These are phyloP conservation scores for Ammodytes dubius DNA, from an alignment of 2,113 vertebrate species.

Conservation along the genomic window DNA sequence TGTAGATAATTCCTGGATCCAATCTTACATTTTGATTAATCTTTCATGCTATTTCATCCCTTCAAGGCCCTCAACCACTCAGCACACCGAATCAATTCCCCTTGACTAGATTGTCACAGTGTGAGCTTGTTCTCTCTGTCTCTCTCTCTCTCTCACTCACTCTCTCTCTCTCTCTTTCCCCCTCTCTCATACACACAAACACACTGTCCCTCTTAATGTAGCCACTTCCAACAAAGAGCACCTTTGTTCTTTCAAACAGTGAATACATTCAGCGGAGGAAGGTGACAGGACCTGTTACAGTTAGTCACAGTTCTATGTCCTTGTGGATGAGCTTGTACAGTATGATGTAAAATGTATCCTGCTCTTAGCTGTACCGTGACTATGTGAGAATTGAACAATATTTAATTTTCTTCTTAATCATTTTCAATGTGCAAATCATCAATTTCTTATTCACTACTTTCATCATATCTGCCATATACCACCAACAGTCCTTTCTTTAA, in stretches of 20 bases:
- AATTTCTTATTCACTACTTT: neutral
- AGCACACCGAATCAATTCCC: constrained; percentile 32
- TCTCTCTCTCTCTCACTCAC: too few species aligned
- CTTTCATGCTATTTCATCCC: neutral
- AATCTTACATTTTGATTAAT: constrained; percentile 15
- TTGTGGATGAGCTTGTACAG: neutral
- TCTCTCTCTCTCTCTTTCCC: neutral
- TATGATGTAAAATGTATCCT: neutral
- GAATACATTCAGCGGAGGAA: neutral
- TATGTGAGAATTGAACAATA: too few species aligned
- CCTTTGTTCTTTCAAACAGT: constrained; percentile 15
- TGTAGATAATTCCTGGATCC: constrained; percentile 14
- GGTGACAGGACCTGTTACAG: neutral
- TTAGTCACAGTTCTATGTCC: neutral
- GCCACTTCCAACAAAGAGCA: neutral
- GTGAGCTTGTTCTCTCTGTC: constrained; percentile 20
- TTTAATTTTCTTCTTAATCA: neutral
- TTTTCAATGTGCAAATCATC: neutral
- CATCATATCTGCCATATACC: neutral
- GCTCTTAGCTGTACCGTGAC: too few species aligned
- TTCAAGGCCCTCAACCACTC: constrained; percentile 35
- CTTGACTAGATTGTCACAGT: constrained; percentile 55
- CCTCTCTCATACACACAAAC: neutral
- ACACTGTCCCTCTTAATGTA: neutral
- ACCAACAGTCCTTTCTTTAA: neutral